Evolutionary conservation across 2,113 vertebrate genomes (phyloP), one percentile per base, ranked within the genome.

Genomic region (Zingel zingel): DNA sequence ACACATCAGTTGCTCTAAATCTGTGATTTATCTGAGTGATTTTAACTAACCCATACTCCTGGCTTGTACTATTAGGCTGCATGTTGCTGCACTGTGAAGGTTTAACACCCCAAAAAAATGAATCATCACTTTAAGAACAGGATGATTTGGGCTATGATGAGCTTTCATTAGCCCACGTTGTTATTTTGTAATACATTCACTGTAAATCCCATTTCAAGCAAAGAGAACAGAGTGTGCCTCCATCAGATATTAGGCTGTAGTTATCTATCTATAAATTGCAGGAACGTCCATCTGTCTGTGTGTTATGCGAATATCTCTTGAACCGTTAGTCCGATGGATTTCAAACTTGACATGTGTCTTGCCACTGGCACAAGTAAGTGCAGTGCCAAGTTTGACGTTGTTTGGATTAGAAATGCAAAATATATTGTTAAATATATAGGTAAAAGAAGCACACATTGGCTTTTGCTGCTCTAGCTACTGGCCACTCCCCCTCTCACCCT

Each of bases 201-300:
- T 71, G 53, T 6, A 45, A 77, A 86, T 87, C 71, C 58, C 11
- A 71, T 86, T 81, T 68, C 21, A 58, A 78, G 61, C 68, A 63
- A 72, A 66, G 62, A 69, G 33, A 79, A 59, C 77, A 50, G 10
- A 39, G 30, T 21, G 23, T 21, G 30, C 47, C 16, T 71, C 50
- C 16, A 11, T 88, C 54, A 45, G 66, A 53, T 53, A 67, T 79
- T 36, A 67, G 12, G 8, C 36, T 79, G 45, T 83, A 68, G 84
- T 89, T 79, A 77, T 16, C 27, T 27, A 27, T 27, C 27, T 27
- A 27, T 27, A 27, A 27, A 27, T 27, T 27, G 27, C 27, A 27
- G 27, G 27, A 27, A 27, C 27, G 27, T 27, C 27, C 27, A 2
- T 27, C 27, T 27, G 27, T 27, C 27, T 27, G 1, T 27, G 27